Evolutionary conservation across 2,797 vertebrate species (phyloP), one percentile per base, ranked within the genome.

Genomic region (Acomys russatus): DNA sequence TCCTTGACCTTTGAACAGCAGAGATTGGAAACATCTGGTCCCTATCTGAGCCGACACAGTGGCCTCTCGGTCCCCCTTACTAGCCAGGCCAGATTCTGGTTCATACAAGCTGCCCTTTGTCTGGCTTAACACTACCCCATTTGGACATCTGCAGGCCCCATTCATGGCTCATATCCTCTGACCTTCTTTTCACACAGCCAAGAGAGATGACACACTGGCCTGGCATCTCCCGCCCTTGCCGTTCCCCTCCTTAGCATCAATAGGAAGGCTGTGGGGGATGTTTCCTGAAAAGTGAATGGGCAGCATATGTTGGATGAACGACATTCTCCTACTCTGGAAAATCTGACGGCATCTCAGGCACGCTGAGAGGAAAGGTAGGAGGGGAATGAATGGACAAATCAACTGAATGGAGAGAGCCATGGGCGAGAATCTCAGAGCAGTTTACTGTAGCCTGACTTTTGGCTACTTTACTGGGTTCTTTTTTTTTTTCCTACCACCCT

Each of bases 261-360:
- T 64, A 76, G 89, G 59, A 97, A 92, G 92, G 90, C 6, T 95
- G 89, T 91, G 49, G 51, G 51, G 68, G 83, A 35, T 25, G 23
- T 77, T 95, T 97, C 95, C 91, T 73, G 44, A 85, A 96, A 92
- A 92, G 79, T 18, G 71, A 96, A 66, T 59, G 79, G 84, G 64
- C 63, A 83, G 63, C 49, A 35, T 0, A 0, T 51, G 78, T 61
- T 49, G 64, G 59, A 51, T 77, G 91, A 95, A 87, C n/a, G 78
- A 61, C 89, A 73, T 79, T 78, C 54, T 91, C 89, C 86, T 30
- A 10, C 49, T 1, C 54, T 82, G 87, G 95, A 95, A 96, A 96
- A 70, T 70, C 6, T 49, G 70, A 83, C n/a, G 56, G 18, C 70
- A 49, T 80, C 38, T 74, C 22, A 59, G 78, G 78, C 79, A 9